phyloP scores from a whole-genome alignment of 1,140 invertebrate species.

The Hetaerina americana region DNA sequence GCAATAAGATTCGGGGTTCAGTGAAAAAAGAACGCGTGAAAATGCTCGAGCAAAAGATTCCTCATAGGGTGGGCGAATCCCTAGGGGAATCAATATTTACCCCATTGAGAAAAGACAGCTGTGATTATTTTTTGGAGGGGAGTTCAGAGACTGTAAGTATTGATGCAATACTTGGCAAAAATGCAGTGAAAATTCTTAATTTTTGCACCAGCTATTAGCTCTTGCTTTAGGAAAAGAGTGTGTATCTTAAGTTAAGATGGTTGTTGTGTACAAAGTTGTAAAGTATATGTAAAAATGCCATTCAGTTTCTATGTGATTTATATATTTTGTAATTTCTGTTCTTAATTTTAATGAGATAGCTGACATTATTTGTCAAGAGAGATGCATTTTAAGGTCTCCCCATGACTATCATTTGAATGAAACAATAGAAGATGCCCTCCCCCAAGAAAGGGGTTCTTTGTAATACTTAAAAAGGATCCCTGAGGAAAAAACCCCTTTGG shows the following conservation, averaged over 20 bases:
- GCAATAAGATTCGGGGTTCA: neutral
- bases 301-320: neutral
- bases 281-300: neutral
- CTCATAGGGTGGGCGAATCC: too few relatives aligned
- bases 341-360: neutral
- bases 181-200: neutral
- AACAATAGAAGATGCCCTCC: neutral
- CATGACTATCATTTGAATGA: neutral
- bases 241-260: neutral
- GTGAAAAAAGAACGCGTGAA: neutral
- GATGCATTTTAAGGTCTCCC: neutral
- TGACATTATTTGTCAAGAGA: neutral
- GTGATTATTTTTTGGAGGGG: neutral
- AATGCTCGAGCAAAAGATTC: neutral
- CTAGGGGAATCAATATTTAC: neutral
- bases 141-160: neutral
- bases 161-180: neutral
- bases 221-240: neutral
- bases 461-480: neutral
- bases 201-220: neutral
- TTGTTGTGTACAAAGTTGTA: neutral
- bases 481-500: neutral
- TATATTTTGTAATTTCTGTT: constrained; percentile 1
- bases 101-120: neutral
- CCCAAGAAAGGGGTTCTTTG: neutral